Evolutionary conservation across 2,113 vertebrate genomes (phyloP).

Genomic region (Parus major): DNA sequence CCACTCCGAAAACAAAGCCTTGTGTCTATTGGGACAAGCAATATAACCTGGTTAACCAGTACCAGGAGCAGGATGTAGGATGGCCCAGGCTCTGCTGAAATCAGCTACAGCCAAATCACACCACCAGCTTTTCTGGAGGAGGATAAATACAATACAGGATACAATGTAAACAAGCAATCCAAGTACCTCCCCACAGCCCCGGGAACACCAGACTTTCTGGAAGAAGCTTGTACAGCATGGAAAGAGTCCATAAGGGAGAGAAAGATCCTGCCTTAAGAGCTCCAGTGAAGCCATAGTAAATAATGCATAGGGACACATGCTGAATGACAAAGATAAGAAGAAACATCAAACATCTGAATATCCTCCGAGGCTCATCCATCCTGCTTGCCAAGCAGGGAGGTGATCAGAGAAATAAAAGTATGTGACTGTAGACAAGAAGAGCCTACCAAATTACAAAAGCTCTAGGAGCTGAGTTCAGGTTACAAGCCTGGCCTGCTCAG

Average conservation of each 20-base stretch:
- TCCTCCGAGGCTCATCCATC: background rate
- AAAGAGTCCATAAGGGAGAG: background rate
- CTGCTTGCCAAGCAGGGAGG: background rate
- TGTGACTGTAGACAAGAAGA: background rate
- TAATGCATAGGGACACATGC: background rate
- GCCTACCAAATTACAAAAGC: background rate
- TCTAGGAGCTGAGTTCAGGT: background rate
- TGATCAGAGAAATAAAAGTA: background rate
- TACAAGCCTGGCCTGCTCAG: background rate
- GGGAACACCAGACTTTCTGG: background rate
- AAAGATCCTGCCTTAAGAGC: background rate
- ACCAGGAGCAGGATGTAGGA: fast-evolving
- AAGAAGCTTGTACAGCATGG: background rate
- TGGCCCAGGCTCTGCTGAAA: background rate
- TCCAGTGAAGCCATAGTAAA: background rate
- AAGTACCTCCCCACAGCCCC: background rate
- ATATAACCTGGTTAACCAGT: background rate
- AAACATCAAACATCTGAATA: background rate
- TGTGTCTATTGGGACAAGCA: background rate
- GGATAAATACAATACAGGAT: background rate
- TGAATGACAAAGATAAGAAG: background rate
- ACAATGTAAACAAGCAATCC: background rate
- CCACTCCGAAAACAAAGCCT: background rate
- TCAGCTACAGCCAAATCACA: background rate
- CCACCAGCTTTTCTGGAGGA: background rate